These are phyloP conservation scores for Neocrepidodera transversa DNA, from an alignment of 2,888 invertebrate species.

Conservation along the genomic window DNA sequence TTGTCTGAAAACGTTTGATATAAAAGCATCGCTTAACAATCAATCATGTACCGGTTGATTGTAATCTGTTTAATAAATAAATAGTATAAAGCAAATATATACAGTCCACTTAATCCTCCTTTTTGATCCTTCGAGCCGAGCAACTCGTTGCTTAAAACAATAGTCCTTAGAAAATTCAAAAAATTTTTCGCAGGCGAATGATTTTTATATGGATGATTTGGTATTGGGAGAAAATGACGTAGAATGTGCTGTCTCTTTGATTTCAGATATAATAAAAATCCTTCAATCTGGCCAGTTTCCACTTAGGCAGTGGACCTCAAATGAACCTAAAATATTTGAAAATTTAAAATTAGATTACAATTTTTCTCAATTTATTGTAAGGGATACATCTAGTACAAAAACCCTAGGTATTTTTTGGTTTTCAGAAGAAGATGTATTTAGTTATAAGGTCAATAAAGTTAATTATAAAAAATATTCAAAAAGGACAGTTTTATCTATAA, in stretches of 20 bases:
- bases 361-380: conserved; percentile 3
- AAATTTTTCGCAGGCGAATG: conserved; percentile 22
- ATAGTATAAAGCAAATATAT: no score
- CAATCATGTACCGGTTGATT: no score
- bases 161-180: conserved; percentile 29
- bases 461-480: conserved; percentile 22
- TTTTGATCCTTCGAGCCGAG: conserved; percentile 8
- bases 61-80: no score
- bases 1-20: no score
- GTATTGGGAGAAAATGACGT: conserved; percentile 28
- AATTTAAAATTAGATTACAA: neutral
- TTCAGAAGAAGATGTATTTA: conserved; percentile 24
- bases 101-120: no score
- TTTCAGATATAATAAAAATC: conserved; percentile 18
- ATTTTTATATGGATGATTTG: conserved; percentile 37
- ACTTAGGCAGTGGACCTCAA: conserved; percentile 37
- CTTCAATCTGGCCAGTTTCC: conserved; percentile 26
- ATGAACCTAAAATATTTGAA: conserved; percentile 13
- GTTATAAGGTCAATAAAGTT: conserved; percentile 13
- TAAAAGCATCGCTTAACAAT: no score
- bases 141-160: conserved; percentile 36
- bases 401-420: conserved; percentile 34
- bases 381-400: conserved; percentile 12
- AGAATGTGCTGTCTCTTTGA: conserved; percentile 22
- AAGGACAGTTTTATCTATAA: conserved; percentile 31